Base-by-base conservation (phyloP, 2,888 invertebrate species). In the Ceriagrion tenellum region DNA sequence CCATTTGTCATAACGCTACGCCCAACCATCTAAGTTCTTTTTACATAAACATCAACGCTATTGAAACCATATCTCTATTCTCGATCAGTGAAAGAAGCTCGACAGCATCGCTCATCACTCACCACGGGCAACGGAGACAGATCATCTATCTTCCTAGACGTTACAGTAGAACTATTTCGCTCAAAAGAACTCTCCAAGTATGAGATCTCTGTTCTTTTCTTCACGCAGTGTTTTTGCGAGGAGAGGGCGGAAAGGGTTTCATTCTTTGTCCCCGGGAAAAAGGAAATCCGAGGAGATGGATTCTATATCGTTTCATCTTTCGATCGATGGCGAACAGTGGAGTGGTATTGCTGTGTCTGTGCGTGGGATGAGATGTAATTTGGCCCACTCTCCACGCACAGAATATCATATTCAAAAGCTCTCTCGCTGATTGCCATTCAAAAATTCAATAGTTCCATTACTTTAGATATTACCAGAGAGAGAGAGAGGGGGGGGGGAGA, bases 321-420 rank as follows among this genome's bases (percentile, higher is more conserved):
- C 30, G 16, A 81, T 81, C 81, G 81, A 81, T 35, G 81, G 30
- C 35, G n/a, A 35, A 81, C 35, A 26, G 59, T 59, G 6, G 8
- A 10, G 59, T 16, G 69, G 81, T 35, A 4, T n/a, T n/a, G n/a
- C 3, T 18, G 12, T n/a, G 35, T 81, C 16, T 81, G 81, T n/a
- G 35, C 81, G 16, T 16, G 23, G 30, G 81, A 18, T 30, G 16
- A 35, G 81, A 35, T 35, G 81, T 81, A 81, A 81, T 81, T 30
- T 81, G 30, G 81, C 81, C 47, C 81, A 35, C 35, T 35, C 81
- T 81, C 81, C 13, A 81, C 35, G 81, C 35, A 35, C 12, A 81
- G 81, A 35, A 81, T 81, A 35, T 35, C 81, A 35, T n/a, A 81
- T 81, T 81, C 30, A 81, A 81, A 81, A 81, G 81, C 81, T 81